Evolutionary conservation across 2,888 invertebrate species (phyloP), one percentile per base, ranked within the genome.

Genomic region (Microctonus brassicae): DNA sequence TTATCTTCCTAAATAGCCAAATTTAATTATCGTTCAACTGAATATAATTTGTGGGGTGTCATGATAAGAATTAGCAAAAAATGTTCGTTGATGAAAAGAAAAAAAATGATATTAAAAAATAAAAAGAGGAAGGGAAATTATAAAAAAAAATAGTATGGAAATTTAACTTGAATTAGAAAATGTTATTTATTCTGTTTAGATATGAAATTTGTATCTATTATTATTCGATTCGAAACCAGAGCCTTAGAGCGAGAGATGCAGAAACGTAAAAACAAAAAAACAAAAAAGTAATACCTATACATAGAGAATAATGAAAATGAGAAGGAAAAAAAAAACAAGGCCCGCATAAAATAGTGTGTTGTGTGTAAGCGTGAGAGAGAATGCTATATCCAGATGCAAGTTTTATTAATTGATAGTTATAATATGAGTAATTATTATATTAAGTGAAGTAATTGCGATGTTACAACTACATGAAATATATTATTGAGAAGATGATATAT

Each of bases 341-440:
- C 71, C 47, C 47, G 63, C 69, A 69, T 55, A 73, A 68, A 70
- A 70, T 52, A 75, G 64, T 69, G 61, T 68, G 63, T 20, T n/a
- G 10, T 22, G 55, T 72, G 69, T 64, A 67, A 64, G 60, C 36
- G 69, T 69, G 71, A 53, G 71, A 65, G 60, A 66, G 73, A 60
- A 66, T 69, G 78, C 74, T n/a, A n/a, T 77, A 80, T 76, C 77
- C 47, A 79, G 78, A 81, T 80, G 81, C 79, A 77, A 82, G 80
- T 84, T 86, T 84, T 83, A 83, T 84, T 84, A 82, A 84, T 82
- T 83, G 80, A 80, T 83, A 83, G 83, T 84, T 84, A 83, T 81
- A 82, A 79, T 80, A 84, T 78, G 80, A 83, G 81, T 84, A 84
- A 82, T 84, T 84, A 85, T 82, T 84, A 80, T 82, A 84, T 84